Base-by-base conservation (phyloP, 2,888 invertebrate genomes). In the Drosophila maculinotata region DNA sequence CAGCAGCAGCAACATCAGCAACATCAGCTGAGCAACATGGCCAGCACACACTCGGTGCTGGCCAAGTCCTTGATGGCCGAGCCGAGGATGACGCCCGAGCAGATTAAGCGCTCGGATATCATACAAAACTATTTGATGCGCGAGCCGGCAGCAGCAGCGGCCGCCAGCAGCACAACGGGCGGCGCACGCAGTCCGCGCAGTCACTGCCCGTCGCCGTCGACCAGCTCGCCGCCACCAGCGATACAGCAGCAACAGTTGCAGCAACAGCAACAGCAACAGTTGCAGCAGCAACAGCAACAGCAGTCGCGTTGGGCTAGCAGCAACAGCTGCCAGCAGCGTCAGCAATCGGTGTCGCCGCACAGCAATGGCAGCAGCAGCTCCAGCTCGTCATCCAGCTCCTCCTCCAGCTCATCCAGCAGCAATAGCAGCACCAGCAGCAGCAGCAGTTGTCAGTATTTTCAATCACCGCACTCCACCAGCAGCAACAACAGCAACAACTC, bases 61-160 rank as follows among this genome's bases (percentile, higher is more conserved):
- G 97, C 97, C 77, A 96, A 96, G 90, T 96, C 97, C 63, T 92
- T 98, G 72, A 97, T 97, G 95, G 97, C 97, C 89, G 97, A 97
- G n/a, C 97, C 97, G 6, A 94, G 97, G 81, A 97, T 97, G 96
- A 97, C 97, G 38, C 96, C 97, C 49, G 97, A 97, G 92, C 97
- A 97, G 92, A 94, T 97, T 92, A 97, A 97, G 91, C 95, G 97
- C 88, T 96, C 97, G 30, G 97, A 98, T 92, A 95, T 97, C 89
- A 97, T 98, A 90, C 97, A 97, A 92, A 97, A 96, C 91, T 97
- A 96, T 92, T 96, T 98, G 91, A 96, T 97, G 94, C 94, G 96
- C 2, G 95, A 95, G 81, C 88, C 88, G 17, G 54, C 79, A 2
- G 54, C 78, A 25, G 75, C 72, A 2, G 57, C 77, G 25, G 75